Conservation (phyloP, 2,113 vertebrate genomes). For the Carettochelys insculpta region DNA sequence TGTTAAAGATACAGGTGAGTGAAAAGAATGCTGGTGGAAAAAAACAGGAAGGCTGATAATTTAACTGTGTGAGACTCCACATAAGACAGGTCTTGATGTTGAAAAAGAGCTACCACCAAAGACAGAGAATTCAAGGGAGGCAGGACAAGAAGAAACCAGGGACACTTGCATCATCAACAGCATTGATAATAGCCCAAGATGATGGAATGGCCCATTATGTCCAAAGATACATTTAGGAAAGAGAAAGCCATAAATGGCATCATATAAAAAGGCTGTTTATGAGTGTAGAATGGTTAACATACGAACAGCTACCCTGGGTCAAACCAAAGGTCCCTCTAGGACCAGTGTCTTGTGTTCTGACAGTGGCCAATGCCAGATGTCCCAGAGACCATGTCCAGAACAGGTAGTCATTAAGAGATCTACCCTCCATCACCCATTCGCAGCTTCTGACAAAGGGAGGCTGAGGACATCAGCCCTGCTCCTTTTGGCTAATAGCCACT, state of each 20-base stretch:
- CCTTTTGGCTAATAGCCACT: too few relatives aligned
- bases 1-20: neutral
- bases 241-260: neutral
- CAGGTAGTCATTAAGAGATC: too few relatives aligned
- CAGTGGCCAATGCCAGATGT: too few relatives aligned
- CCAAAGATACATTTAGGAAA: neutral
- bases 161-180: neutral
- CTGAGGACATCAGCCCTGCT: too few relatives aligned
- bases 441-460: too few relatives aligned
- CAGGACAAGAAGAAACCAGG: neutral
- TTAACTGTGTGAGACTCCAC: neutral
- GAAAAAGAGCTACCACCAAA: neutral
- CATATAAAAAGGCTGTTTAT: neutral
- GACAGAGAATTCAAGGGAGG: neutral
- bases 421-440: too few relatives aligned
- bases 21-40: neutral
- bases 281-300: neutral
- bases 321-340: too few relatives aligned
- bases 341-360: too few relatives aligned
- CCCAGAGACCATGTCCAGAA: too few relatives aligned
- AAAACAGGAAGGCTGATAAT: neutral
- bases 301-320: too few relatives aligned
- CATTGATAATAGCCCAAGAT: neutral
- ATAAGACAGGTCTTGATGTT: rapidly evolving
- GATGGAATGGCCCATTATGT: neutral